Evolutionary conservation across 1,140 invertebrate species (phyloP).

Genomic region (Pectinophora gossypiella): DNA sequence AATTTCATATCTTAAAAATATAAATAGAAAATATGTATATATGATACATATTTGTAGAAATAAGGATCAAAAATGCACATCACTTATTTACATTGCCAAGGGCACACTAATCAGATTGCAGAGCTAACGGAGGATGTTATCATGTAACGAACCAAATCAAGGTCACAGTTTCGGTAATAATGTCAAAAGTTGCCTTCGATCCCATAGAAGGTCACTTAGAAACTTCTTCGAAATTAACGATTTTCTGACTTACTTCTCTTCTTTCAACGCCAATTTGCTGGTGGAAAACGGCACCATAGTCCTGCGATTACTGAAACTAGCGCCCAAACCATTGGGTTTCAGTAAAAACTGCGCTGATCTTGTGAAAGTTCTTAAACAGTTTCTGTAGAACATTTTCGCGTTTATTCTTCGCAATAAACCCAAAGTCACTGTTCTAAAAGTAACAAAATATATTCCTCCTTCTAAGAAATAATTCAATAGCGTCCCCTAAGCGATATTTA

Average conservation of each 20-base stretch:
- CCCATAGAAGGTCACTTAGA: no score
- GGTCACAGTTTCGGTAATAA: not conserved
- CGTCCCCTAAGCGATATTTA: no score
- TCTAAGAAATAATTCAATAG: no score
- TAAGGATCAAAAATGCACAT: no score
- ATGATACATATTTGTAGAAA: no score
- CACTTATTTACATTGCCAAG: no score
- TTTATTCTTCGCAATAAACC: not conserved
- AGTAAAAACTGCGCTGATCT: slow-evolving; percentile 28
- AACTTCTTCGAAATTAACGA: not conserved
- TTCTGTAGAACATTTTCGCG: slow-evolving; percentile 42
- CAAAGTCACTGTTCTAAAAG: not conserved
- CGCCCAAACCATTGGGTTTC: slow-evolving; percentile 36
- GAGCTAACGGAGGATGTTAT: not conserved
- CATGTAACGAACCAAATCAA: not conserved
- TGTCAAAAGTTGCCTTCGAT: not conserved
- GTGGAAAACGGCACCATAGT: slow-evolving; percentile 47
- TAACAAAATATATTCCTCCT: no score
- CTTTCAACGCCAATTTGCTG: slow-evolving; percentile 39
- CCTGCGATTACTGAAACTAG: slow-evolving; percentile 46
- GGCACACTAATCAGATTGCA: no score
- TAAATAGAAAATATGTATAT: no score
- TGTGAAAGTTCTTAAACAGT: slow-evolving; percentile 40
- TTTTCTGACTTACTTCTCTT: slow-evolving; percentile 62
- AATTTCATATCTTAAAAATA: no score